A percentile compares a stretch with the other conserved stretches of the same genome.
Conservation (phyloP, 64 coral and sea anemone species). For the Anthopleura sola region DNA sequence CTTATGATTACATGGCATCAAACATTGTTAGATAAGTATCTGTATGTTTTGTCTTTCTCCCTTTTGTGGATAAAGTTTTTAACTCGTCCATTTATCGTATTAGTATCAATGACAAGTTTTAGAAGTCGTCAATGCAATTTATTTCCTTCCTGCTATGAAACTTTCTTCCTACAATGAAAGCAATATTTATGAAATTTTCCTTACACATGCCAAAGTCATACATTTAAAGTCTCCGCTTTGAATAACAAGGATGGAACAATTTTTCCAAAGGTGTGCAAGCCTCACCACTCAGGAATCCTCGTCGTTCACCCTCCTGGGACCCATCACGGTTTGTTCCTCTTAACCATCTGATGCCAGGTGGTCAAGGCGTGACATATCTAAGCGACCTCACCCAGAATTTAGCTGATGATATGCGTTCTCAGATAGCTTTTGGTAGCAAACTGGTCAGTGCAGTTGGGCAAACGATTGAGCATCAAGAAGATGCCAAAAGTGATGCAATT, state of each 20-base stretch:
- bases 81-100: too few relatives aligned
- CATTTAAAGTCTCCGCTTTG: too few relatives aligned
- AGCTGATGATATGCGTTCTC: conserved; percentile 41
- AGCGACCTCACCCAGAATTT: conserved; percentile 41
- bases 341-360: conserved; percentile 26
- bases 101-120: too few relatives aligned
- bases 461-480: conserved; percentile 22
- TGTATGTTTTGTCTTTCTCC: too few relatives aligned
- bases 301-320: not conserved
- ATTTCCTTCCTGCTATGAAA: too few relatives aligned
- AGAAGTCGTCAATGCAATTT: too few relatives aligned
- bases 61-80: too few relatives aligned
- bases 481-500: not conserved
- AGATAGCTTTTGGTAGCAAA: conserved; percentile 5
- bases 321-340: conserved; percentile 21
- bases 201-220: too few relatives aligned
- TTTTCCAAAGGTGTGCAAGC: not conserved
- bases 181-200: too few relatives aligned
- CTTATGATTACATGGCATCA: too few relatives aligned
- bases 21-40: too few relatives aligned
- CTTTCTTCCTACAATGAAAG: too few relatives aligned
- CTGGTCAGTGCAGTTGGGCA: conserved; percentile 31
- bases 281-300: not conserved
- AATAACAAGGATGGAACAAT: not conserved
- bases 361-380: conserved; percentile 41